These are phyloP conservation scores for Azemiops feae DNA, from an alignment of 2,113 vertebrate species.

Conservation along the genomic window DNA sequence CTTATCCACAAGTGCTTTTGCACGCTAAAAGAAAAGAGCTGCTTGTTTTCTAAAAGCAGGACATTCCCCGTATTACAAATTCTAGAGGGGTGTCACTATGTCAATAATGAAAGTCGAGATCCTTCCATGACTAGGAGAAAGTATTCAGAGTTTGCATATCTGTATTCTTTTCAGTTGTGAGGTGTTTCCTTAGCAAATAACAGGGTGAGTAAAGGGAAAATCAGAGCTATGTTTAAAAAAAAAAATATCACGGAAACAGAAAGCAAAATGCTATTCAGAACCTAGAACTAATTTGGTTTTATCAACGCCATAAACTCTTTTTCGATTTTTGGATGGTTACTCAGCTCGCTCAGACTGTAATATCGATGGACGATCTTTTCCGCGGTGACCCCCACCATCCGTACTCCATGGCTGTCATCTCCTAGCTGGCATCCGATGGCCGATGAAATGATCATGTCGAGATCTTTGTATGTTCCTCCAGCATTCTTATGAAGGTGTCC, in stretches of 20 bases:
- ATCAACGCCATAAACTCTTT: conserved; percentile 77
- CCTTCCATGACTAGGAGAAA: conserved; percentile 7
- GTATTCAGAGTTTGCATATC: background rate
- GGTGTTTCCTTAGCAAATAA: background rate
- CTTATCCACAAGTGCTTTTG: background rate
- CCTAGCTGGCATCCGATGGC: conserved; percentile 96
- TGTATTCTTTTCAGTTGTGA: background rate
- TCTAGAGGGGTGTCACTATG: background rate
- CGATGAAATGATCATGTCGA: conserved; percentile 95
- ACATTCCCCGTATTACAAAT: background rate
- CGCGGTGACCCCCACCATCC: conserved; percentile 86
- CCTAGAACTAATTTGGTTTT: conserved; percentile 46
- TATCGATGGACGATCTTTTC: conserved; percentile 83
- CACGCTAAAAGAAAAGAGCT: background rate
- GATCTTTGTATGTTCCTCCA: conserved; percentile 77
- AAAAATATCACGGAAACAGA: background rate
- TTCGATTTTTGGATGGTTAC: conserved; percentile 68
- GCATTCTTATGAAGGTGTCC: conserved; percentile 95
- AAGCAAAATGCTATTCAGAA: background rate
- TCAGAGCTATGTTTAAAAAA: background rate
- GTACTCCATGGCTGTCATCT: conserved; percentile 81
- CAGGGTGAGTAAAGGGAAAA: background rate
- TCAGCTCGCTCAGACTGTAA: conserved; percentile 82
- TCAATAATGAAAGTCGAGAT: background rate
- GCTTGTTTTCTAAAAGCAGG: background rate